These are phyloP conservation scores for Blera fallax DNA, from an alignment of 2,888 invertebrate species.

Conservation along the genomic window DNA sequence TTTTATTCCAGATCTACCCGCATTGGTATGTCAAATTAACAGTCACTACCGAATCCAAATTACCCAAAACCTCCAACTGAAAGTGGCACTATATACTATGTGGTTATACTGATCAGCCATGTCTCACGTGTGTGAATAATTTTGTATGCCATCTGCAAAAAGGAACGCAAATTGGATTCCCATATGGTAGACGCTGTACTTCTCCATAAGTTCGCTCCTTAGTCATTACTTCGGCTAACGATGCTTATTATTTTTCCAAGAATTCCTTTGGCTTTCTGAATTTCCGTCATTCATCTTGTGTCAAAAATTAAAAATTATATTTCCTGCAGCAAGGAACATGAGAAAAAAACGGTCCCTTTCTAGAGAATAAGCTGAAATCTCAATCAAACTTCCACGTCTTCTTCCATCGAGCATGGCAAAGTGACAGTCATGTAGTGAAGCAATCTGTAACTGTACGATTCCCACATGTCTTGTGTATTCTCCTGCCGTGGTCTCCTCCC, in stretches of 20 bases:
- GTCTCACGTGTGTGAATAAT: too few relatives aligned
- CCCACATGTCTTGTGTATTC: slow-evolving; percentile 18
- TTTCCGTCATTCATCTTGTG: slow-evolving; percentile 9
- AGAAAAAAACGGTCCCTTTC: background rate
- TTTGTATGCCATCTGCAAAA: background rate
- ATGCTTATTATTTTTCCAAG: background rate
- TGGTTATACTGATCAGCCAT: too few relatives aligned
- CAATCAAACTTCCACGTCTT: slow-evolving; percentile 25
- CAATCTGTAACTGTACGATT: slow-evolving; percentile 42
- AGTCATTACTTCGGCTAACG: background rate
- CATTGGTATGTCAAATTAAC: too few relatives aligned
- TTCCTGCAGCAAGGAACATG: background rate
- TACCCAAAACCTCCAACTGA: too few relatives aligned
- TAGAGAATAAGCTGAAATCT: slow-evolving; percentile 36
- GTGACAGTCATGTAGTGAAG: slow-evolving; percentile 41
- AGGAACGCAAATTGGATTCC: too few relatives aligned
- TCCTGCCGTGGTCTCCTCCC: background rate
- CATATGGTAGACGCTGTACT: background rate
- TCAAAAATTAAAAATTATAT: slow-evolving; percentile 26
- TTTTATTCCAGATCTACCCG: too few relatives aligned
- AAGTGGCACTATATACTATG: too few relatives aligned
- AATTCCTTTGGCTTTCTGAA: background rate
- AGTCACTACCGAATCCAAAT: too few relatives aligned
- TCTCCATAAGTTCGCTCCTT: background rate
- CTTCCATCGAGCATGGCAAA: background rate